A percentile compares a stretch with the other conserved stretches of the same genome.
These are phyloP conservation scores for Lasioglossum albipes DNA, from an alignment of 1,140 invertebrate genomes.

Conservation along the genomic window DNA sequence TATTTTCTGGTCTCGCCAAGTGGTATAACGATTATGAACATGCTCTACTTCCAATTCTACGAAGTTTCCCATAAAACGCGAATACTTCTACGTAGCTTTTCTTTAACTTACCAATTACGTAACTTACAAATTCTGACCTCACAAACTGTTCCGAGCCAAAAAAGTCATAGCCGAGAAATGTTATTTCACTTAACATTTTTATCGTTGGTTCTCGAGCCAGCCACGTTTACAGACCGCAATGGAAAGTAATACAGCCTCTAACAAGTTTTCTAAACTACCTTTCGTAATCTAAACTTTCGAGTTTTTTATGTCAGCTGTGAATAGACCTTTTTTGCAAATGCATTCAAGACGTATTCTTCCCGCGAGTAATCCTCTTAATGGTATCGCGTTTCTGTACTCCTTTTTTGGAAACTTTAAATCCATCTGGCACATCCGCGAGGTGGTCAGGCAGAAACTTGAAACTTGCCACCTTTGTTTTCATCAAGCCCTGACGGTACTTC, in stretches of 20 bases:
- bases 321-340: conserved; percentile 3
- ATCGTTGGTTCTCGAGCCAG: too few species aligned
- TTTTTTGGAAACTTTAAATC: conserved; percentile 28
- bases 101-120: background rate
- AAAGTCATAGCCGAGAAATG: background rate
- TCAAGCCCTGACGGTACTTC: background rate
- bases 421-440: conserved; percentile 15
- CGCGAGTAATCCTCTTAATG: conserved; percentile 43
- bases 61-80: too few species aligned
- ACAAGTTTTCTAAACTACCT: conserved; percentile 16
- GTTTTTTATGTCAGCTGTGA: background rate
- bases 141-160: background rate
- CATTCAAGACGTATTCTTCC: conserved; percentile 28
- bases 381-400: background rate
- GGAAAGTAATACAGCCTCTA: background rate
- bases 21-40: too few species aligned
- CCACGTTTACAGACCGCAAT: background rate
- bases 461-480: conserved; percentile 25
- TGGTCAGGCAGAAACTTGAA: conserved; percentile 12
- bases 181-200: background rate
- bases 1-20: too few species aligned
- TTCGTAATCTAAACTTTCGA: conserved; percentile 16
- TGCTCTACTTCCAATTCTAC: too few species aligned
- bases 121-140: background rate
- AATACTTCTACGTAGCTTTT: background rate